These are phyloP conservation scores for Trimorus sp. DNA, from an alignment of 2,888 invertebrate genomes.

Conservation along the genomic window DNA sequence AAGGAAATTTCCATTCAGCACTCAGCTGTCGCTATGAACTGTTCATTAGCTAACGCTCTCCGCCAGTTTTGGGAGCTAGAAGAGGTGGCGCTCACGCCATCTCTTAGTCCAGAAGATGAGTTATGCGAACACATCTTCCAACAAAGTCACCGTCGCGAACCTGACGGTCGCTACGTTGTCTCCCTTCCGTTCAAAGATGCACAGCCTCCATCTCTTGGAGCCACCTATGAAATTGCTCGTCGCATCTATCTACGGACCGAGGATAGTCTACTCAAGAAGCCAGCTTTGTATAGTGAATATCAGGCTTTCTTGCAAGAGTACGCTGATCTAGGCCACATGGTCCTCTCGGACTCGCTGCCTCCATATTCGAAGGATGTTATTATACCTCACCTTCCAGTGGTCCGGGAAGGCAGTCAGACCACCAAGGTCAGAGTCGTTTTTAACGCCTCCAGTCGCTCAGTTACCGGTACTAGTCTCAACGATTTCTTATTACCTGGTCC, in stretches of 20 bases:
- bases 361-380: not conserved
- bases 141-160: not conserved
- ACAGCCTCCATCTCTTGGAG: constrained; percentile 2
- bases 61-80: constrained; percentile 11
- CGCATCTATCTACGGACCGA: not conserved
- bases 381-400: constrained; percentile 52
- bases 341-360: too few relatives aligned
- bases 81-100: too few relatives aligned
- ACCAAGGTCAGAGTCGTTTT: too few relatives aligned
- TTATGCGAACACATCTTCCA: too few relatives aligned
- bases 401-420: constrained; percentile 45
- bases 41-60: not conserved
- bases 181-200: constrained; percentile 21
- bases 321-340: constrained; percentile 60
- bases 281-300: constrained; percentile 63
- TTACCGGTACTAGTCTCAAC: constrained; percentile 40
- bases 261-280: constrained; percentile 58
- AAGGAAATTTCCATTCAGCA: too few relatives aligned
- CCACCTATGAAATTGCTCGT: not conserved
- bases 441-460: too few relatives aligned
- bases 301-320: constrained; percentile 65
- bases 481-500: constrained; percentile 45
- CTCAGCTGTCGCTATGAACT: too few relatives aligned
- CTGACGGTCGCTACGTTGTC: constrained; percentile 27
- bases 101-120: not conserved